A percentile compares a stretch with the other conserved stretches of the same genome.
These are phyloP conservation scores for Euthynnus affinis DNA, from an alignment of 2,797 vertebrate genomes.

Conservation along the genomic window DNA sequence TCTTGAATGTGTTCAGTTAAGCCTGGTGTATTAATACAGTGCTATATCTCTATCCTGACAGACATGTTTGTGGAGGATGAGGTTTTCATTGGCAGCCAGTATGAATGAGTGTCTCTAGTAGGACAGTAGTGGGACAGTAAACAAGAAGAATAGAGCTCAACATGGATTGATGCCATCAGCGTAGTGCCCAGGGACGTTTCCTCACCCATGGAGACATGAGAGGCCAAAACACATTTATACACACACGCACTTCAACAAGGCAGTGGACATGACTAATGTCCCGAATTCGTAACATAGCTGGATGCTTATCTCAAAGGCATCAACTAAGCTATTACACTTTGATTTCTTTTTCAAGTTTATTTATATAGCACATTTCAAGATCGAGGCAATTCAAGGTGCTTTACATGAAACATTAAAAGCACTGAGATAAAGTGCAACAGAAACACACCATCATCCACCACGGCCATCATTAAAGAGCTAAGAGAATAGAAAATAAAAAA, in stretches of 20 bases:
- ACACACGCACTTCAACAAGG: conserved; percentile 25
- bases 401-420: no score
- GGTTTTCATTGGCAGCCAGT: conserved; percentile 53
- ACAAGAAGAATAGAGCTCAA: conserved; percentile 38
- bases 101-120: conserved; percentile 48
- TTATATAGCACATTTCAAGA: no score
- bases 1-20: conserved; percentile 15
- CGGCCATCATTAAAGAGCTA: no score
- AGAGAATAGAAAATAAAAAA: no score
- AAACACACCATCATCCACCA: no score
- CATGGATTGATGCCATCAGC: conserved; percentile 44
- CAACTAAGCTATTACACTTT: conserved; percentile 37
- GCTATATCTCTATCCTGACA: conserved; percentile 26
- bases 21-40: conserved; percentile 3
- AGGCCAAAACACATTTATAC: conserved; percentile 44
- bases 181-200: conserved; percentile 37
- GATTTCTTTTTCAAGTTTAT: conserved; percentile 12
- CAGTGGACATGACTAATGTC: conserved; percentile 28
- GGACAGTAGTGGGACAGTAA: conserved; percentile 47
- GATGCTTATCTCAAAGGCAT: conserved; percentile 34
- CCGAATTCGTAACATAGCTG: conserved; percentile 29
- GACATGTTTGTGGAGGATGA: conserved; percentile 51
- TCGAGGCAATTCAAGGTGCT: no score
- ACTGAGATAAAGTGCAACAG: no score
- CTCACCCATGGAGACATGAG: conserved; percentile 43